Evolutionary conservation across 1,140 invertebrate genomes (phyloP).

Genomic region (Sogatella furcifera): DNA sequence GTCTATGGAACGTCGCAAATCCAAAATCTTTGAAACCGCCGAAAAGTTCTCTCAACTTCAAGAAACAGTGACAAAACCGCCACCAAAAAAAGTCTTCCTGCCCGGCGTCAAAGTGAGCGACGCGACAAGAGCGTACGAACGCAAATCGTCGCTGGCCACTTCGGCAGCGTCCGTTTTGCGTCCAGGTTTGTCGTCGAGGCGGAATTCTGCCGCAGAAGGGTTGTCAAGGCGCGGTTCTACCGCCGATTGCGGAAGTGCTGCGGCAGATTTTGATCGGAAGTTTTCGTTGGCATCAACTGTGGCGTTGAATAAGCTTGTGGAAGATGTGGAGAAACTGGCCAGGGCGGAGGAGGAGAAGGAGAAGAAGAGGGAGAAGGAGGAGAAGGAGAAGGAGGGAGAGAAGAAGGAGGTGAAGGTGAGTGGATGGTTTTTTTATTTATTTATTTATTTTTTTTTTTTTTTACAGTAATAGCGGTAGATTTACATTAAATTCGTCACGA

Average conservation of each 20-base stretch:
- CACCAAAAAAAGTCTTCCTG: conserved; percentile 68
- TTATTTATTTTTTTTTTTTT: too few species aligned
- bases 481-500: too few species aligned
- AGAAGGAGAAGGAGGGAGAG: background rate
- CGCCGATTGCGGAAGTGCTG: background rate
- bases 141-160: conserved; percentile 45
- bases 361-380: background rate
- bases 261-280: conserved; percentile 12
- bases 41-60: conserved; percentile 56
- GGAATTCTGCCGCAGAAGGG: background rate
- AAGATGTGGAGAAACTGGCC: conserved; percentile 40
- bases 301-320: conserved; percentile 24
- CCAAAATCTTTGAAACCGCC: conserved; percentile 57
- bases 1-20: conserved; percentile 42
- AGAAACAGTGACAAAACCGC: conserved; percentile 33
- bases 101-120: conserved; percentile 71
- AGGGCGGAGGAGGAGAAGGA: conserved; percentile 44
- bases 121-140: conserved; percentile 74
- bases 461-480: too few species aligned
- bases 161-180: background rate
- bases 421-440: too few species aligned
- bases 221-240: background rate
- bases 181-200: background rate
- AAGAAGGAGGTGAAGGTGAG: background rate
- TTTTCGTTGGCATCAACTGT: conserved; percentile 26